phyloP scores from a whole-genome alignment of 1,140 invertebrate genomes.

The Drosophila bocki region DNA sequence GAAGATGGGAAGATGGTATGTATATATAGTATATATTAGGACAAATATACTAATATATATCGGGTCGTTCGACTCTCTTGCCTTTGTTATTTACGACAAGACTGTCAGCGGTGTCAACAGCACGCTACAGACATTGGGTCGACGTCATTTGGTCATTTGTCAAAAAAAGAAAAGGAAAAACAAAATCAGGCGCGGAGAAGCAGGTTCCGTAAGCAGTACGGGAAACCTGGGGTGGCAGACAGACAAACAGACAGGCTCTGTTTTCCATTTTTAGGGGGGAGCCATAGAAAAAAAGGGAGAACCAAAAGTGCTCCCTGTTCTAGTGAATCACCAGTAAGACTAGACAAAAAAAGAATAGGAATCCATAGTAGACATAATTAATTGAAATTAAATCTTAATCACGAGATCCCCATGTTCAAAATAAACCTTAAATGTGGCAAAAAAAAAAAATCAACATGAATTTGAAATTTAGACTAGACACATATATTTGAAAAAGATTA shows the following conservation, averaged over 20 bases:
- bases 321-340: slow-evolving; percentile 19
- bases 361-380: not conserved
- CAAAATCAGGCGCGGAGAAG: not conserved
- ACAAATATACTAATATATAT: slow-evolving; percentile 6
- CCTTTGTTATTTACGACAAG: slow-evolving; percentile 55
- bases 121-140: slow-evolving; percentile 52
- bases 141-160: slow-evolving; percentile 61
- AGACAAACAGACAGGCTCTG: slow-evolving; percentile 23
- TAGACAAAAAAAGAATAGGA: not conserved
- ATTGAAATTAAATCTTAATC: not conserved
- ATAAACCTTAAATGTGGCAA: not conserved
- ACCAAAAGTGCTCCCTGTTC: not conserved
- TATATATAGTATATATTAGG: not conserved
- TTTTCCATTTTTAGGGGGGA: slow-evolving; percentile 11
- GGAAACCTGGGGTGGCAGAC: slow-evolving; percentile 15
- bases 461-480: too few species aligned
- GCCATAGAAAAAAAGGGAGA: not conserved
- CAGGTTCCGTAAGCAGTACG: not conserved
- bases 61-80: slow-evolving; percentile 32
- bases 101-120: slow-evolving; percentile 59
- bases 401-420: not conserved
- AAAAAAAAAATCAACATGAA: not conserved
- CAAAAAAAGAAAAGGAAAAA: slow-evolving; percentile 16
- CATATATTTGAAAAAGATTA: not conserved
- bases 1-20: slow-evolving; percentile 1